Percentiles rank a stretch among this genome's conserved stretches.
These are phyloP conservation scores for Halesus radiatus DNA, from an alignment of 1,140 invertebrate genomes.

Conservation along the genomic window DNA sequence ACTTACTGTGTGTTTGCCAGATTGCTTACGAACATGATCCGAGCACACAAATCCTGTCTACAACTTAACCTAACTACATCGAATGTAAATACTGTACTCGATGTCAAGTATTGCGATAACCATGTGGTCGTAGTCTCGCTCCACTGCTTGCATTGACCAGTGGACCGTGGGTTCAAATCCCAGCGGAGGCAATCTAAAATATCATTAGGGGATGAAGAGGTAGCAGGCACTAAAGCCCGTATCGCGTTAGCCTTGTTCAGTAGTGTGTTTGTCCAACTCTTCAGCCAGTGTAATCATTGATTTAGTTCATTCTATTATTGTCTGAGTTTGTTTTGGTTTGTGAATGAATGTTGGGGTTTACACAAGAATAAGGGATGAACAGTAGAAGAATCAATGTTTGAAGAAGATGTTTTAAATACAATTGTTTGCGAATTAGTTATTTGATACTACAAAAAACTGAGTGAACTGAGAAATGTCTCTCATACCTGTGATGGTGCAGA, in stretches of 20 bases:
- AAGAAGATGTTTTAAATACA: not conserved
- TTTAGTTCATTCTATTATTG: not conserved
- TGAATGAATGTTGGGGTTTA: not conserved
- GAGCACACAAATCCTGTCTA: too few relatives aligned
- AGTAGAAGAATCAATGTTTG: too few relatives aligned
- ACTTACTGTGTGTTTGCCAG: too few relatives aligned
- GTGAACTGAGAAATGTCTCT: too few relatives aligned
- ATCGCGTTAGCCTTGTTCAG: not conserved
- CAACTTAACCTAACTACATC: not conserved
- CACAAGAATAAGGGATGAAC: too few relatives aligned
- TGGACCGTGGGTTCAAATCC: slow-evolving; percentile 47
- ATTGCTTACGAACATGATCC: too few relatives aligned
- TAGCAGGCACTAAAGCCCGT: not conserved
- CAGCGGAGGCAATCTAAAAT: slow-evolving; percentile 53
- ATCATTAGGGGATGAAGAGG: slow-evolving; percentile 47
- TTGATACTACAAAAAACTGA: too few relatives aligned
- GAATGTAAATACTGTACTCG: not conserved
- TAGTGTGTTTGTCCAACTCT: slow-evolving; percentile 1
- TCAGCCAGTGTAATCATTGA: slow-evolving; percentile 11
- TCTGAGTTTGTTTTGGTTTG: slow-evolving; percentile 10
- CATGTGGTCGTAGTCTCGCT: slow-evolving; percentile 50
- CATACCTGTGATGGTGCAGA: too few relatives aligned
- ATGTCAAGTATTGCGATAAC: slow-evolving; percentile 17
- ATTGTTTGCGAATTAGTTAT: not conserved
- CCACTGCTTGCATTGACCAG: slow-evolving; percentile 43